phyloP scores from a whole-genome alignment of 2,888 invertebrate species.

The Mythimna albipuncta region DNA sequence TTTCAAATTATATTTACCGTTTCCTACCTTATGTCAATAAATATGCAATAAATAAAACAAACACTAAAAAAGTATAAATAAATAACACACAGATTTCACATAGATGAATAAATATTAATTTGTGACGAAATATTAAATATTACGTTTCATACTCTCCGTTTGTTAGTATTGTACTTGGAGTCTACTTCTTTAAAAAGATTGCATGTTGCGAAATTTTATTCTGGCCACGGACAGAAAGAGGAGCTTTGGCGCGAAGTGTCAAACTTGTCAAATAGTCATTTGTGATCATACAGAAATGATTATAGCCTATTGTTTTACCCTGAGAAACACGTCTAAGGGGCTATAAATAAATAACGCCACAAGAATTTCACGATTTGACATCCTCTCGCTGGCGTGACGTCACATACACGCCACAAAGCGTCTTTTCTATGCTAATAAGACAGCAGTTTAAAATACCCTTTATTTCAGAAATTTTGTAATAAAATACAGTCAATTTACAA shows the following conservation, averaged over 20 bases:
- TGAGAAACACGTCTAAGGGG: no score
- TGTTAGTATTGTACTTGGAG: neutral
- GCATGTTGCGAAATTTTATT: neutral
- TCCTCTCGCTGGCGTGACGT: no score
- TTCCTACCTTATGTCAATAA: no score
- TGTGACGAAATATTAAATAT: constrained; percentile 4
- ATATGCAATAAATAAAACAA: constrained; percentile 12
- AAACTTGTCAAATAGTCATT: no score
- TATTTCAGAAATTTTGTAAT: neutral
- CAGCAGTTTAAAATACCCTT: no score
- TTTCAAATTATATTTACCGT: no score
- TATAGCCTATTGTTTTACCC: neutral
- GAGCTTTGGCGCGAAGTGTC: no score
- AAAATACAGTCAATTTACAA: no score
- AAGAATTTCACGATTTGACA: no score
- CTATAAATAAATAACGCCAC: no score
- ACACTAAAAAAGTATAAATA: constrained; percentile 14
- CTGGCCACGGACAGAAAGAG: neutral
- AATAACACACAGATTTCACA: constrained; percentile 23
- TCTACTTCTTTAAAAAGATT: neutral
- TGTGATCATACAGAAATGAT: neutral
- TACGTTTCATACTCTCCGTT: neutral
- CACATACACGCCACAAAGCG: no score
- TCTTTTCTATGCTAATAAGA: no score
- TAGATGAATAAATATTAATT: constrained; percentile 17